These are phyloP conservation scores for Silurus aristotelis DNA, from an alignment of 2,797 vertebrate genomes.

Conservation along the genomic window DNA sequence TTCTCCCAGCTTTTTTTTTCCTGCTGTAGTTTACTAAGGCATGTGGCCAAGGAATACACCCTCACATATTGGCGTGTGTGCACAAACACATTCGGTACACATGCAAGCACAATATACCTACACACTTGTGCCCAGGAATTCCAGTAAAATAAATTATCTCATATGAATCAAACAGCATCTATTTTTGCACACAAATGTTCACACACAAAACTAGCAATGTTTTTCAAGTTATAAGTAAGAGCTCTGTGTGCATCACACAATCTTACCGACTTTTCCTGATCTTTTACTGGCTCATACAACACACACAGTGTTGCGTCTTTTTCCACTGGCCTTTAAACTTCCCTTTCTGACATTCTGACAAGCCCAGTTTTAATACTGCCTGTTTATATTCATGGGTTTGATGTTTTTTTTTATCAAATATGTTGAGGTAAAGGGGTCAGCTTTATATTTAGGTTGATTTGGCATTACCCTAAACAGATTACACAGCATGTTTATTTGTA, in stretches of 20 bases:
- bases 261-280: slow-evolving; percentile 58
- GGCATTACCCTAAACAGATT: background rate
- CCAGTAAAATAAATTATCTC: background rate
- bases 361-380: slow-evolving; percentile 60
- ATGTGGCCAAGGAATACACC: slow-evolving; percentile 68
- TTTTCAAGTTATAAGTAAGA: slow-evolving; percentile 65
- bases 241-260: slow-evolving; percentile 66
- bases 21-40: slow-evolving; percentile 69
- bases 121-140: slow-evolving; percentile 20
- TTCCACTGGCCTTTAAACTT: slow-evolving; percentile 60
- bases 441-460: slow-evolving; percentile 66
- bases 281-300: slow-evolving; percentile 58
- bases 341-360: slow-evolving; percentile 65
- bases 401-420: slow-evolving; percentile 62
- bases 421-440: slow-evolving; percentile 68
- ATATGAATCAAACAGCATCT: background rate
- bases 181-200: background rate
- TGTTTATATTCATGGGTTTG: slow-evolving; percentile 68
- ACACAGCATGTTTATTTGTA: slow-evolving; percentile 47
- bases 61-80: slow-evolving; percentile 38
- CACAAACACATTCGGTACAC: slow-evolving; percentile 48
- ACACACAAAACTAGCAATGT: slow-evolving; percentile 37
- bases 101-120: slow-evolving; percentile 44
- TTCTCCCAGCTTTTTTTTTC: slow-evolving; percentile 45
- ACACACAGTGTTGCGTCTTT: slow-evolving; percentile 64